Base-by-base conservation (phyloP, 2,888 invertebrate species). In the Drosophila kanekoi region DNA sequence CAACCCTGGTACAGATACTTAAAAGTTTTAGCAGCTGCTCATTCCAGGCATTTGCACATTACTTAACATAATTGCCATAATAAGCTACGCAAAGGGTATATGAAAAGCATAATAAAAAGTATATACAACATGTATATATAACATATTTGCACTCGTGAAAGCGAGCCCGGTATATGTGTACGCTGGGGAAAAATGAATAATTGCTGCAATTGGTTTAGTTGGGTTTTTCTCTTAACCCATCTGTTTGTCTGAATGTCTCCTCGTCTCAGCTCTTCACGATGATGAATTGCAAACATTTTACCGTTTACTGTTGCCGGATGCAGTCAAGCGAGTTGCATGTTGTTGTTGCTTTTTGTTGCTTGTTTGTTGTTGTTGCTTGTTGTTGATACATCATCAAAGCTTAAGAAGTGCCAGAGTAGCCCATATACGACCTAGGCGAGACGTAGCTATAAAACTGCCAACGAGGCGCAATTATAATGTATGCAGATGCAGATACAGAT, bases 241-340 rank as follows among this genome's bases (percentile, higher is more conserved):
- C 44, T 49, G 48, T 33, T 38, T 40, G 49, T 49, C 37, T 48
- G 52, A 44, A 23, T 43, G 52, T 41, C 57, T 52, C 40, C 52
- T 44, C 41, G 43, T 18, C 37, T 37, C 14, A 2, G 28, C 38
- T 32, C 48, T 35, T 38, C 51, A 16, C 54, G 59, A 51, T 75
- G 71, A 81, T 69, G 69, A 78, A 81, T 79, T 66, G 79, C 73
- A 77, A 68, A 61, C 62, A 65, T 48, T 65, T 76, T 47, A 18
- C 40, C 33, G 51, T 57, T 53, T 64, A 41, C 47, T 62, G 54
- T 53, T 53, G 59, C 38, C n/a, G 18, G 13, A 60, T 51, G 51
- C 41, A 43, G 53, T 20, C 37, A 33, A 63, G 48, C 37, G 18
- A 51, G 35, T 43, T 37, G 28, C 28, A 8, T 28, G 28, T 43